phyloP scores from a whole-genome alignment of 2,888 invertebrate genomes.

The Caenorhabditis sp. region DNA sequence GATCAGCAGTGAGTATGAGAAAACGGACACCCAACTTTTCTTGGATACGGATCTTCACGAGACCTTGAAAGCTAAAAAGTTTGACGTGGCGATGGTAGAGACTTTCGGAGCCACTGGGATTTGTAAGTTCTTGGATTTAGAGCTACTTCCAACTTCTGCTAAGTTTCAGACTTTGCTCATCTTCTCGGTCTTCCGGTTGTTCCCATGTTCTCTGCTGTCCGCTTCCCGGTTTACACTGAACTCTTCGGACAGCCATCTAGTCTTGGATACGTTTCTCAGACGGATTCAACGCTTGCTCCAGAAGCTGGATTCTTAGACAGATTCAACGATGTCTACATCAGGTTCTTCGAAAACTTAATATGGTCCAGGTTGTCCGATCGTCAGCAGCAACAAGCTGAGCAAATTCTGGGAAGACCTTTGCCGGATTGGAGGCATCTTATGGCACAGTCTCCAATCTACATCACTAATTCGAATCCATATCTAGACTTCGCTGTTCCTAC shows the following conservation, averaged over 20 bases:
- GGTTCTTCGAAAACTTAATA: neutral
- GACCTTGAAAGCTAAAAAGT: constrained; percentile 18
- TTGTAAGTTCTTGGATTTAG: constrained; percentile 45
- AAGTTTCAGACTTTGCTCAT: constrained; percentile 9
- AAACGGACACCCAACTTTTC: neutral
- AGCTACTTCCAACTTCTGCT: neutral
- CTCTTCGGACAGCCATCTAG: constrained; percentile 11
- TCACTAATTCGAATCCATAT: constrained; percentile 33
- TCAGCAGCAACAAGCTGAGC: neutral
- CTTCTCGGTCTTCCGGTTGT: neutral
- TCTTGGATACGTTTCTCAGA: constrained; percentile 6
- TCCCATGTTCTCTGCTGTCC: constrained; percentile 9
- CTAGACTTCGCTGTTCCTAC: constrained; percentile 30
- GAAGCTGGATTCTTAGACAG: constrained; percentile 28
- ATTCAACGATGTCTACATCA: constrained; percentile 10
- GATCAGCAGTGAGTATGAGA: neutral
- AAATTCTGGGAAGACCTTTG: neutral
- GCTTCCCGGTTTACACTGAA: neutral
- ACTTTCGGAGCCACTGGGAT: constrained; percentile 34
- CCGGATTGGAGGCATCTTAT: constrained; percentile 15
- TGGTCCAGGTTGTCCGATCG: neutral
- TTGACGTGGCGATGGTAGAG: constrained; percentile 37
- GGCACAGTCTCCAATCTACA: neutral
- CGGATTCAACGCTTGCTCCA: too few species aligned
- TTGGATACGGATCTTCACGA: neutral